phyloP scores from a whole-genome alignment of 2,797 vertebrate species.

The Myioborus miniatus region DNA sequence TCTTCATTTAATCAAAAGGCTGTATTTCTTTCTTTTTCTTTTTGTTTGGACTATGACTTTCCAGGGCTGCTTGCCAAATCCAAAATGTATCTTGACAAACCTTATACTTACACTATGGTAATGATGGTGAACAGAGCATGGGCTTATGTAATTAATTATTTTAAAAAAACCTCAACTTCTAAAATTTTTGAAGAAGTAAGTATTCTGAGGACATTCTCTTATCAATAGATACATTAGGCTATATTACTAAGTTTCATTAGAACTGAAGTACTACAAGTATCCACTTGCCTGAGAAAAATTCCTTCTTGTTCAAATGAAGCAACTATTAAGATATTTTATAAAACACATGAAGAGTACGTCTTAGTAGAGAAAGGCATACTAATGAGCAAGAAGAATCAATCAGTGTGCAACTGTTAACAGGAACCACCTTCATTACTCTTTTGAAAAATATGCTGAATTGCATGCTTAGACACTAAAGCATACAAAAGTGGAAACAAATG shows the following conservation, averaged over 20 bases:
- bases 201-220: neutral
- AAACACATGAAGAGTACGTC: neutral
- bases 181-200: neutral
- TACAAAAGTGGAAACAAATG: conserved; percentile 3
- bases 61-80: neutral
- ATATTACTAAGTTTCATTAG: neutral
- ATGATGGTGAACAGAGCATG: neutral
- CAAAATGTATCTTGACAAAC: neutral
- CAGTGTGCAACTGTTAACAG: conserved; percentile 7
- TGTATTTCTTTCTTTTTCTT: neutral
- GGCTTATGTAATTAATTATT: neutral
- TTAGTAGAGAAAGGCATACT: neutral
- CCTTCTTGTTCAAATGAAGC: neutral
- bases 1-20: neutral
- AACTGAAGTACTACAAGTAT: neutral
- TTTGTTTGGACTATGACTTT: neutral
- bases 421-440: neutral
- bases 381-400: conserved; percentile 14
- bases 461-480: conserved; percentile 3
- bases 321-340: conserved; percentile 20
- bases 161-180: neutral
- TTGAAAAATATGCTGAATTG: conserved; percentile 15
- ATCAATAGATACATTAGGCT: neutral
- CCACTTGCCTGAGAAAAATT: neutral
- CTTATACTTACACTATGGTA: neutral